Base-by-base conservation (phyloP, 2,888 invertebrate genomes). In the Sussaba pulchella region DNA sequence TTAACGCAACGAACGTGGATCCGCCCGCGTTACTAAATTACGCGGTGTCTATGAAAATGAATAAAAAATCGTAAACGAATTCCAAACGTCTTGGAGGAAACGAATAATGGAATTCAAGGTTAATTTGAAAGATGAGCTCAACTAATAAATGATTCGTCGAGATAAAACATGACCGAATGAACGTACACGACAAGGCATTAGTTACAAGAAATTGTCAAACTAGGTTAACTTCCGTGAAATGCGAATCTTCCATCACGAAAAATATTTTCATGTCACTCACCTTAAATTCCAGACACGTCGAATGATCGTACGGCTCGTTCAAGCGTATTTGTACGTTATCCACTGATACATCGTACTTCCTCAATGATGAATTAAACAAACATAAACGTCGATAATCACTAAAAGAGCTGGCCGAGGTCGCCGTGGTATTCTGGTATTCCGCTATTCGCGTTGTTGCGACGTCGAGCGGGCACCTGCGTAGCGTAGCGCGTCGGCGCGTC, bases 321-420 rank as follows among this genome's bases (percentile, higher is more conserved):
- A 67, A 61, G 47, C 21, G 39, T 61, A 72, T 67, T 75, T 80
- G 71, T 72, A 75, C 75, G 75, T 80, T 73, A 73, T 73, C 78
- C 78, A 78, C 73, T 73, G 70, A 70, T 45, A 63, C 31, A 70
- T 70, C 14, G 59, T 43, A 64, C 43, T 47, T 76, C 45, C 76
- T 41, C 45, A 76, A 41, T 76, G 69, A 76, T 70, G 54, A 52
- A 63, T 70, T 36, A 52, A 70, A 70, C 54, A 76, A 63, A 70
- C 61, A 70, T 59, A 76, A 31, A 69, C 63, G 54, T 76, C 54
- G 76, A 63, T 69, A 70, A 76, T 70, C 70, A 52, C 63, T 41
- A 45, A 19, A 64, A 14, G 50, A 70, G 73, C 73, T 64, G 52
- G 54, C 63, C 73, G 66, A 72, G 71, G 36, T 52, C 41, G 41